These are phyloP conservation scores for Oegoconia quadripuncta DNA, from an alignment of 2,888 invertebrate species.

Conservation along the genomic window DNA sequence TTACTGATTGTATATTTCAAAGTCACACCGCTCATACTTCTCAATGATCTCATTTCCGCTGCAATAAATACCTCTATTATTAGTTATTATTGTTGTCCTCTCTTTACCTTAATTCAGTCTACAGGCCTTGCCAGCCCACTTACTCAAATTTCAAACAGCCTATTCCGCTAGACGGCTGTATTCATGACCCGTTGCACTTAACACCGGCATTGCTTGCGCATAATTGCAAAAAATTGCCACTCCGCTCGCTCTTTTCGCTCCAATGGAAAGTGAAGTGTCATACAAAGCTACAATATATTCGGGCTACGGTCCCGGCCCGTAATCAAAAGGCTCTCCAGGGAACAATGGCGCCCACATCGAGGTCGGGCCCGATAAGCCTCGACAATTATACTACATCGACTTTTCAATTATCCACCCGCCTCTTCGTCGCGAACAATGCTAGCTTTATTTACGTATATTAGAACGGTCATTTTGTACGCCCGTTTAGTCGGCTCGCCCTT, in stretches of 20 bases:
- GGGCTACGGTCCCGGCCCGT: slow-evolving; percentile 59
- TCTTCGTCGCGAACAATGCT: slow-evolving; percentile 71
- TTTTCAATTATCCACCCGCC: slow-evolving; percentile 76
- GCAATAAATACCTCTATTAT: too few relatives aligned
- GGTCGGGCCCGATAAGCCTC: slow-evolving; percentile 73
- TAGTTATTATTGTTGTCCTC: too few relatives aligned
- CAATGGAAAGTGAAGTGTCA: slow-evolving; percentile 71
- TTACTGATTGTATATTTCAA: too few relatives aligned
- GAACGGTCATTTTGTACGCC: slow-evolving; percentile 70
- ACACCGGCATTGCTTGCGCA: not conserved
- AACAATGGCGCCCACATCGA: slow-evolving; percentile 77
- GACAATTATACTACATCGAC: slow-evolving; percentile 79
- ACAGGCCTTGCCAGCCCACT: too few relatives aligned
- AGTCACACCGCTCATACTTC: too few relatives aligned
- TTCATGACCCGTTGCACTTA: too few relatives aligned
- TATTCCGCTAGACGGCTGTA: too few relatives aligned
- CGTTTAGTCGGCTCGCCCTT: slow-evolving; percentile 38
- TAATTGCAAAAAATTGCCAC: slow-evolving; percentile 14
- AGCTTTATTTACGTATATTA: slow-evolving; percentile 75
- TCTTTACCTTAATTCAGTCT: too few relatives aligned
- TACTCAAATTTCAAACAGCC: too few relatives aligned
- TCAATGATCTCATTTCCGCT: too few relatives aligned
- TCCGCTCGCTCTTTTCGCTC: slow-evolving; percentile 56
- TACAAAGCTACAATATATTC: slow-evolving; percentile 73
- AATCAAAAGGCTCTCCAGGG: slow-evolving; percentile 76